Evolutionary conservation across 2,888 invertebrate genomes (phyloP).

Genomic region (Hirtodrosophila alboralis): DNA sequence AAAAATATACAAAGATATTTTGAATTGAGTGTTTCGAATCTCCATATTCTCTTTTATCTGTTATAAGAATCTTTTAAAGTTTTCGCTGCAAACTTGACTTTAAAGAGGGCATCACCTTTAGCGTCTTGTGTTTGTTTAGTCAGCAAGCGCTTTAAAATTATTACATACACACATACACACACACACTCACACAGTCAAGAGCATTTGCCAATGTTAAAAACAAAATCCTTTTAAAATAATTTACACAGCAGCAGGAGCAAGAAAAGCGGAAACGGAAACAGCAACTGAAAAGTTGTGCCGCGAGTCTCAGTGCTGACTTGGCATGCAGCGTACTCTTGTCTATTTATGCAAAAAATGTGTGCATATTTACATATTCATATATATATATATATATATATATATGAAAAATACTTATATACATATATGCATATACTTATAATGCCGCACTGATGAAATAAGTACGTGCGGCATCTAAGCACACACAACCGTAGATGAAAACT

Average conservation of each 20-base stretch:
- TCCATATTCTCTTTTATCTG: not conserved
- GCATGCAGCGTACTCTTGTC: constrained; percentile 56
- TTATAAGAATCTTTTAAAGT: not conserved
- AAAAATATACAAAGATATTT: too few relatives aligned
- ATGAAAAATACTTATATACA: too few relatives aligned
- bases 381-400: constrained; percentile 50
- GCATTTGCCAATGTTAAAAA: constrained; percentile 43
- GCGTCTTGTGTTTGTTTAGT: constrained; percentile 23
- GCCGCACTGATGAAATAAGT: constrained; percentile 75
- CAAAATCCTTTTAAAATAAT: constrained; percentile 77
- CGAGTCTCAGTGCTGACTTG: constrained; percentile 38
- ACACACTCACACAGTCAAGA: constrained; percentile 8
- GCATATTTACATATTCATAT: constrained; percentile 28
- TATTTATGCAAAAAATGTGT: constrained; percentile 69
- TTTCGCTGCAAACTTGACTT: not conserved
- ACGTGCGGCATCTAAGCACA: constrained; percentile 59
- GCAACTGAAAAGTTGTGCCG: constrained; percentile 27
- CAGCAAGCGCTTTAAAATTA: constrained; percentile 46
- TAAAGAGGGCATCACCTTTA: constrained; percentile 8
- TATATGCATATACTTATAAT: constrained; percentile 54
- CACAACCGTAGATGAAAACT: constrained; percentile 8
- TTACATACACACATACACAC: constrained; percentile 23
- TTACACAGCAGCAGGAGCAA: constrained; percentile 44
- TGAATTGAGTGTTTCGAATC: too few relatives aligned
- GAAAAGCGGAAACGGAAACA: constrained; percentile 52